Evolutionary conservation across 2,888 invertebrate genomes (phyloP), one percentile per base, ranked within the genome.

Genomic region (Brenthis daphne): DNA sequence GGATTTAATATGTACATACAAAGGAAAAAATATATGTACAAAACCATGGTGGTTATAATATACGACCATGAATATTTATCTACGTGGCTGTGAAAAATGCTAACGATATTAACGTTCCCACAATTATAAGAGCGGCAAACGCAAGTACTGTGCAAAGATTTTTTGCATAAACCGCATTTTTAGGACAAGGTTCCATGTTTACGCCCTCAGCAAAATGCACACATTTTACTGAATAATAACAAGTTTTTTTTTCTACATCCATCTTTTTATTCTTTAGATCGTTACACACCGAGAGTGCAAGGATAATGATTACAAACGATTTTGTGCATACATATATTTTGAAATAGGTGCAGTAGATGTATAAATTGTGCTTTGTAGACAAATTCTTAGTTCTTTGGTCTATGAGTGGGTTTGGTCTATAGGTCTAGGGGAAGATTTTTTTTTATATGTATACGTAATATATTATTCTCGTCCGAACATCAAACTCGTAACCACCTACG

Each of bases 151-250:
- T 73, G 73, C 61, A 63, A 71, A 71, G 72, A 74, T 71, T 73
- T 73, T 73, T 73, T 73, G 74, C 74, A 75, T 74, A 75, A 76
- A 75, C 73, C 73, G 76, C 75, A 73, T 70, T 76, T 75, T 74
- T 69, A 73, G 72, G 70, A 73, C 68, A 73, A 68, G 70, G 67
- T 72, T 69, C 51, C 67, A 74, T 70, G 70, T 73, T 72, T 70
- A 66, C 69, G 65, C 70, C 64, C 61, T 70, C 72, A 70, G 72
- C 70, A 47, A 67, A 72, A 72, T 72, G 67, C 63, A 70, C 73
- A 58, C 68, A 67, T 67, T 56, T 65, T 53, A 60, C 70, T 61
- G 73, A 70, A 74, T 72, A 72, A 72, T 72, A 67, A 72, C 67
- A 57, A 67, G 67, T 61, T 69, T 69, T 66, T 43, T 64, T 67